Evolutionary conservation across 1,140 invertebrate genomes (phyloP).

Genomic region (Batillaria attramentaria): DNA sequence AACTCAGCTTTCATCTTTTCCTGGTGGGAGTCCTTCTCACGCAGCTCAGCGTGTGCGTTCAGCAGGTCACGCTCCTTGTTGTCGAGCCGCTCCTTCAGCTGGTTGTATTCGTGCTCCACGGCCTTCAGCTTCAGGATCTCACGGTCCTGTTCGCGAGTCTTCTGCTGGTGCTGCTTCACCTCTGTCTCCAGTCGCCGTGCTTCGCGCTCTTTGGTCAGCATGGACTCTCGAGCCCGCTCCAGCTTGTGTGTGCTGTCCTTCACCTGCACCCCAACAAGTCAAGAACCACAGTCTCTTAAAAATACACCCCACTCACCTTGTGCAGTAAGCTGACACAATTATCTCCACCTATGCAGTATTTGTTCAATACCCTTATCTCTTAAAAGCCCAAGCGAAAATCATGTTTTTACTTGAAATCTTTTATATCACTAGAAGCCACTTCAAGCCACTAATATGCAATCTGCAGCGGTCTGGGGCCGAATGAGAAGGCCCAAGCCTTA

Average conservation of each 20-base stretch:
- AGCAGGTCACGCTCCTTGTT: slow-evolving; percentile 55
- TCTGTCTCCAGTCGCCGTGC: slow-evolving; percentile 60
- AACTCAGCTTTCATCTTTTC: slow-evolving; percentile 58
- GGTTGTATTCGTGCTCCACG: slow-evolving; percentile 61
- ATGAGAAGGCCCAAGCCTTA: too few species aligned
- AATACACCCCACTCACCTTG: too few species aligned
- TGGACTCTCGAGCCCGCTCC: slow-evolving; percentile 54
- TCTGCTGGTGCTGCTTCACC: slow-evolving; percentile 56
- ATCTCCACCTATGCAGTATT: too few species aligned
- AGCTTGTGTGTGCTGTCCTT: slow-evolving; percentile 58
- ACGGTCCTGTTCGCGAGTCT: slow-evolving; percentile 56
- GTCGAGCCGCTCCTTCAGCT: slow-evolving; percentile 61
- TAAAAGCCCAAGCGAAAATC: too few species aligned
- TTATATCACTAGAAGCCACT: too few species aligned
- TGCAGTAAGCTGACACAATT: too few species aligned
- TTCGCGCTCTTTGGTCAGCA: slow-evolving; percentile 61
- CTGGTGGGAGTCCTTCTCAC: slow-evolving; percentile 56
- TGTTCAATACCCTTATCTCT: too few species aligned
- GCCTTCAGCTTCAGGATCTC: slow-evolving; percentile 64
- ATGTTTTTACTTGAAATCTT: too few species aligned
- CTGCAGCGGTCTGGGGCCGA: too few species aligned
- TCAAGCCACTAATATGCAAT: too few species aligned
- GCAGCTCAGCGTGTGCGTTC: slow-evolving; percentile 48
- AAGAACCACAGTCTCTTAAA: too few species aligned
- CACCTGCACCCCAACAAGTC: slow-evolving; percentile 27